phyloP scores from a whole-genome alignment of 2,113 vertebrate genomes.

The Oophaga pumilio region DNA sequence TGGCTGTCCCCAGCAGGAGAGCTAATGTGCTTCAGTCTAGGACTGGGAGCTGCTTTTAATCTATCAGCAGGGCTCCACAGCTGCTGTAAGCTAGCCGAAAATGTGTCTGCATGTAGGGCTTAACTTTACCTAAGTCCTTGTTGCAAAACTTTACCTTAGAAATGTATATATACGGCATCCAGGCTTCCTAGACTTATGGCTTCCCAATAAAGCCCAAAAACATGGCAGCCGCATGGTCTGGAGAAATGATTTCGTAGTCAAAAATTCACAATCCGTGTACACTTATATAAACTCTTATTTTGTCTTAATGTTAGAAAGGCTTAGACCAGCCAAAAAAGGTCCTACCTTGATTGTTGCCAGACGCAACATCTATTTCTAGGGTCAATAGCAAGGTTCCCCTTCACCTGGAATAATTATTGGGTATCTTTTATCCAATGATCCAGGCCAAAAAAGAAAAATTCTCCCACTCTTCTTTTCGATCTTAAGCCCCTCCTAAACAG shows the following conservation, averaged over 20 bases:
- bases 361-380: background rate
- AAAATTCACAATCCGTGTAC: too few species aligned
- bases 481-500: too few species aligned
- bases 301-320: too few species aligned
- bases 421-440: background rate
- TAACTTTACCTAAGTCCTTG: constrained; percentile 77
- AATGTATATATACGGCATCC: background rate
- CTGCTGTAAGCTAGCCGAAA: constrained; percentile 91
- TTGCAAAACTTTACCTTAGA: constrained; percentile 58
- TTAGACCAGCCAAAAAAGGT: too few species aligned
- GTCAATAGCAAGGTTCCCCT: background rate
- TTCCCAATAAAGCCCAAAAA: background rate
- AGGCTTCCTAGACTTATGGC: background rate
- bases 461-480: background rate
- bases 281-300: too few species aligned
- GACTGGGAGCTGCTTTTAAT: constrained; percentile 92
- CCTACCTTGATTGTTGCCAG: too few species aligned
- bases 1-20: constrained; percentile 79
- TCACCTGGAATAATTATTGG: background rate
- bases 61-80: constrained; percentile 88
- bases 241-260: too few species aligned
- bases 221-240: too few species aligned
- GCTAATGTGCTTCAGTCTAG: constrained; percentile 88
- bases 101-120: constrained; percentile 76
- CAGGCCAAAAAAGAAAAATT: background rate